These are phyloP conservation scores for Amphiprion clarkii DNA, from an alignment of 2,797 vertebrate genomes.

Conservation along the genomic window DNA sequence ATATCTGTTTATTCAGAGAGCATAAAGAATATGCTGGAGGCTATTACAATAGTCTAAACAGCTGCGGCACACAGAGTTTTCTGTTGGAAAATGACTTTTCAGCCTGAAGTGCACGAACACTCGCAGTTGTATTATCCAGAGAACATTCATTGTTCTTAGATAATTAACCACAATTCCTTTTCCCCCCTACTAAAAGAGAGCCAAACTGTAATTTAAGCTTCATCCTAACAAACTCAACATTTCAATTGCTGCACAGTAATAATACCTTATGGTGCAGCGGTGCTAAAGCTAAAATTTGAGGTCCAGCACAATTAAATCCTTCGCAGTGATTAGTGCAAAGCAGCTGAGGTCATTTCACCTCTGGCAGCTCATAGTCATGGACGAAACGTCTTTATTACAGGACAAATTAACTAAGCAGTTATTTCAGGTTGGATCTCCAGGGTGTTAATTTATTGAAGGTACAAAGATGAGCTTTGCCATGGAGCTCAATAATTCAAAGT, in stretches of 20 bases:
- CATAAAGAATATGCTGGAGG: conserved; percentile 62
- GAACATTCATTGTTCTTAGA: conserved; percentile 25
- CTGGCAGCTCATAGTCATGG: conserved; percentile 24
- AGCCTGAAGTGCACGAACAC: conserved; percentile 24
- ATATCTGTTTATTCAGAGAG: conserved; percentile 57
- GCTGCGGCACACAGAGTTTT: conserved; percentile 56
- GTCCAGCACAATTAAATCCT: conserved; percentile 39
- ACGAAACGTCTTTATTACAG: conserved; percentile 55
- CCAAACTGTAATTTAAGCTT: conserved; percentile 9
- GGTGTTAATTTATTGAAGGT: conserved; percentile 71
- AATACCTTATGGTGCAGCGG: conserved; percentile 23
- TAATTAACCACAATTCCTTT: conserved; percentile 47
- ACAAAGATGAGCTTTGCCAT: conserved; percentile 65
- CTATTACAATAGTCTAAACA: conserved; percentile 58
- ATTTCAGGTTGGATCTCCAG: conserved; percentile 69
- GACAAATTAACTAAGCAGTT: conserved; percentile 60
- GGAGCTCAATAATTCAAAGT: conserved; percentile 75
- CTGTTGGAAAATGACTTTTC: conserved; percentile 46
- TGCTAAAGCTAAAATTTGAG: conserved; percentile 13
- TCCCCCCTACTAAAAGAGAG: conserved; percentile 36
- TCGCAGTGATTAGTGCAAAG: conserved; percentile 42
- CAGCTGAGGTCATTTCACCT: conserved; percentile 23
- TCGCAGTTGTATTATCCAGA: conserved; percentile 14
- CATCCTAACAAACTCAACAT: conserved; percentile 23
- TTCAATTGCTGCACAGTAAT: conserved; percentile 12